Evolutionary conservation across 2,113 vertebrate species (phyloP).

Genomic region (Phoxinus phoxinus): DNA sequence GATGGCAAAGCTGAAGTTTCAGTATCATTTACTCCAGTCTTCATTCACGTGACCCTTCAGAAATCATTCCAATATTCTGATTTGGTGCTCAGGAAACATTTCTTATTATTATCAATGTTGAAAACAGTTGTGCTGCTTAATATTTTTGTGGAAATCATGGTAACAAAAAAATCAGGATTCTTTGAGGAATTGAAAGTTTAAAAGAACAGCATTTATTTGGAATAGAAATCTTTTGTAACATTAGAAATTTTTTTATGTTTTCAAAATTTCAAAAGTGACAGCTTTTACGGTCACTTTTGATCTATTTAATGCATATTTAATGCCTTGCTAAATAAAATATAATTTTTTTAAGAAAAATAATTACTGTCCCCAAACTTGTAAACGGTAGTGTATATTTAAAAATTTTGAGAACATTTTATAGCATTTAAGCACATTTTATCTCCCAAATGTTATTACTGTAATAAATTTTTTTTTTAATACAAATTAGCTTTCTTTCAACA

Average conservation of each 20-base stretch:
- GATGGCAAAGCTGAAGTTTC: no score
- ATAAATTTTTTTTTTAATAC: not conserved
- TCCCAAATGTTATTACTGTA: not conserved
- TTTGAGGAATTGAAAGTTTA: not conserved
- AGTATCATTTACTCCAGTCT: not conserved
- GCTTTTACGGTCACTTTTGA: not conserved
- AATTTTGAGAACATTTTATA: not conserved
- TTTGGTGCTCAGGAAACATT: not conserved
- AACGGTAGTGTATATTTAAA: not conserved
- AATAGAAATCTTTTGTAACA: not conserved
- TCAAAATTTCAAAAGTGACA: no score
- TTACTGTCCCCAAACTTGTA: not conserved
- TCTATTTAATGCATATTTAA: not conserved
- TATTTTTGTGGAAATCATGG: not conserved
- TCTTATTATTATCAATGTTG: not conserved
- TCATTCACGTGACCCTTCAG: not conserved
- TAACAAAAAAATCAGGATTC: no score
- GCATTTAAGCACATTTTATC: not conserved
- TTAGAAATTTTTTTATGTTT: no score
- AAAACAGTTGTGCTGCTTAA: not conserved
- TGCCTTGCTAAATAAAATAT: not conserved
- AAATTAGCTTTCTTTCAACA: no score
- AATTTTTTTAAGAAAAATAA: no score
- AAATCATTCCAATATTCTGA: not conserved
- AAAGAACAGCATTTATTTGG: not conserved